phyloP scores from a whole-genome alignment of 2,113 vertebrate genomes.

The Archilochus colubris region DNA sequence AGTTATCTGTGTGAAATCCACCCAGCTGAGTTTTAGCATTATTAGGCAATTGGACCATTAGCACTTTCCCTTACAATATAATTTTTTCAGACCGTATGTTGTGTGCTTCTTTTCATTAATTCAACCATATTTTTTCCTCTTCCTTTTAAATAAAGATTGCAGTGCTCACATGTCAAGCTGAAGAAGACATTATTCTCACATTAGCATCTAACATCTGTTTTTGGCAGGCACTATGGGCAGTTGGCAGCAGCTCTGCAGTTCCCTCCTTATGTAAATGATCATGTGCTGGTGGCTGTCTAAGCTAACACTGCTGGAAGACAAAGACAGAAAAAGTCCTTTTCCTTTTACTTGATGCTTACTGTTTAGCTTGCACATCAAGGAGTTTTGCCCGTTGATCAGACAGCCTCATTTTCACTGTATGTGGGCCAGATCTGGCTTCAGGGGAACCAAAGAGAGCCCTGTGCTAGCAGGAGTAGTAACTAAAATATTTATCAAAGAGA shows the following conservation, averaged over 20 bases:
- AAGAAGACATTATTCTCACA: conserved; percentile 55
- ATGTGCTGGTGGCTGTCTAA: conserved; percentile 55
- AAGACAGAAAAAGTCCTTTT: conserved; percentile 59
- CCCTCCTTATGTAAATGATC: conserved; percentile 66
- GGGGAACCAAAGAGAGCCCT: conserved; percentile 26
- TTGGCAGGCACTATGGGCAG: conserved; percentile 60
- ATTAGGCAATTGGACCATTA: neutral
- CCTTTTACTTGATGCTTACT: conserved; percentile 30
- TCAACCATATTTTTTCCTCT: conserved; percentile 46
- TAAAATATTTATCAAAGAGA: conserved; percentile 60
- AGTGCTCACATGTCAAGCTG: conserved; percentile 52
- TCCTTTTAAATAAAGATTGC: conserved; percentile 62
- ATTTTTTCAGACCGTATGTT: conserved; percentile 22
- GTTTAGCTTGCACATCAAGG: conserved; percentile 24
- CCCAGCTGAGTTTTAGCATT: neutral
- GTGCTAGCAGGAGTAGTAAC: conserved; percentile 25
- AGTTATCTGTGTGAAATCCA: neutral
- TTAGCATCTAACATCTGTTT: conserved; percentile 71
- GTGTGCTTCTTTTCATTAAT: conserved; percentile 7
- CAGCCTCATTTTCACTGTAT: conserved; percentile 51
- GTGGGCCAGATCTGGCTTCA: conserved; percentile 63
- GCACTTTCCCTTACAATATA: neutral
- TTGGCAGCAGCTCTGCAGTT: conserved; percentile 63
- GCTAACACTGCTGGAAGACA: conserved; percentile 49
- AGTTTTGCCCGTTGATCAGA: conserved; percentile 42